Base-by-base conservation (phyloP, 2,888 invertebrate genomes). In the Platynereis dumerilii region DNA sequence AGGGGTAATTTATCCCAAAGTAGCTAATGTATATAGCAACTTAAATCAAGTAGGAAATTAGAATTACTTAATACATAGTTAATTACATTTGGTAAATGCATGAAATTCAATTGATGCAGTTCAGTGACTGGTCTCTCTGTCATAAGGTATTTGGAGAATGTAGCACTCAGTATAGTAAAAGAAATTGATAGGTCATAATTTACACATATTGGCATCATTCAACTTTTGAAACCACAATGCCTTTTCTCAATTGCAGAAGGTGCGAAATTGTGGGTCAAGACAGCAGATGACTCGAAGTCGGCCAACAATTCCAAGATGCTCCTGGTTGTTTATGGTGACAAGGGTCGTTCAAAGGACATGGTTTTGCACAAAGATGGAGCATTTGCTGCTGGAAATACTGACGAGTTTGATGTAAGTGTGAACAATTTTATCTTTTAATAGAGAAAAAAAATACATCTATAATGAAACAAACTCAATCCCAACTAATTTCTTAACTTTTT, bases 361-460 rank as follows among this genome's bases (percentile, higher is more conserved):
- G 44, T 39, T 20, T 64, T 69, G 12, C 10, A 26, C 17, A 28
- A 12, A 22, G 42, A 52, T 34, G 55, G 55, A 10, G 57, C 70
- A n/a, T 80, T 79, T 74, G 77, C 77, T 62, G 75, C 79, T 48
- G 78, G 78, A 45, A 78, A 77, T 64, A 69, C 72, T 54, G 81
- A 80, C 64, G 74, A 76, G 63, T 81, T 81, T 73, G 75, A 77
- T 68, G 79, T 79, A 42, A 44, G 10, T 44, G 48, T 15, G 54
- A 45, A 58, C 52, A 15, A 58, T 69, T 42, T 68, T 83, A 83
- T 72, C 17, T 17, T 53, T 53, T 10, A n/a, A n/a, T 53, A 12
- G 22, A 42, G 12, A 12, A 42, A 15, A 15, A 15, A 15, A 12
- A 42, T 42, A 17, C 44, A 42, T 42, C 12, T 42, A 17, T 17